Conservation (phyloP, 2,797 vertebrate genomes). For the Danio albolineatus region DNA sequence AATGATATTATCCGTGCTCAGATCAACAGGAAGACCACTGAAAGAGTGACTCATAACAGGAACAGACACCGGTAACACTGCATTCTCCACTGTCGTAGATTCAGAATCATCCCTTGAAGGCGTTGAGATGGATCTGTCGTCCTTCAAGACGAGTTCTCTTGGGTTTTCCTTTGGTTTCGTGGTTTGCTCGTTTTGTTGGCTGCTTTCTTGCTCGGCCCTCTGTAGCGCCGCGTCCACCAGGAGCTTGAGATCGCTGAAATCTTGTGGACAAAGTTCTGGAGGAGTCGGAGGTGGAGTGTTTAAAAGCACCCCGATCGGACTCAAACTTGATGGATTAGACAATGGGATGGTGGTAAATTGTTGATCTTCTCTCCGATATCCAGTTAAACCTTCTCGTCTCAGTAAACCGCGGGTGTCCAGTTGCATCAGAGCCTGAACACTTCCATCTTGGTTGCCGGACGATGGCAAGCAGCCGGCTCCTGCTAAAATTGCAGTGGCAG, state of each 20-base stretch:
- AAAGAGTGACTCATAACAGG: constrained; percentile 57
- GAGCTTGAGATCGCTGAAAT: constrained; percentile 92
- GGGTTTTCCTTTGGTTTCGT: constrained; percentile 43
- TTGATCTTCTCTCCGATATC: neutral
- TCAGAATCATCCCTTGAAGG: constrained; percentile 68
- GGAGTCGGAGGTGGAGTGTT: constrained; percentile 91
- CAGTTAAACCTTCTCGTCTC: constrained; percentile 65
- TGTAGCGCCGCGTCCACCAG: constrained; percentile 91
- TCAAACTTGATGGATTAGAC: constrained; percentile 69
- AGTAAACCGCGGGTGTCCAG: constrained; percentile 74
- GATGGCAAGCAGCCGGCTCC: constrained; percentile 72
- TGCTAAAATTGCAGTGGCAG: constrained; percentile 81
- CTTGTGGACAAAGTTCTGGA: constrained; percentile 86
- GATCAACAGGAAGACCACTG: constrained; percentile 40
- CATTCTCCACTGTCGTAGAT: constrained; percentile 72
- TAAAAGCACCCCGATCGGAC: constrained; percentile 85
- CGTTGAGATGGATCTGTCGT: neutral
- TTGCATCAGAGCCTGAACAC: constrained; percentile 79
- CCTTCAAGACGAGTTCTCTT: neutral
- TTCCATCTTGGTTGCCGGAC: constrained; percentile 64
- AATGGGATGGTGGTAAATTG: constrained; percentile 48
- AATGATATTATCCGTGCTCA: constrained; percentile 50
- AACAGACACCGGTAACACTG: constrained; percentile 65
- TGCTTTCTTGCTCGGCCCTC: constrained; percentile 89
- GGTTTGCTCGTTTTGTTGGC: constrained; percentile 70